Conservation (phyloP, 2,888 invertebrate species). For the Scelioninae gen. 2 region DNA sequence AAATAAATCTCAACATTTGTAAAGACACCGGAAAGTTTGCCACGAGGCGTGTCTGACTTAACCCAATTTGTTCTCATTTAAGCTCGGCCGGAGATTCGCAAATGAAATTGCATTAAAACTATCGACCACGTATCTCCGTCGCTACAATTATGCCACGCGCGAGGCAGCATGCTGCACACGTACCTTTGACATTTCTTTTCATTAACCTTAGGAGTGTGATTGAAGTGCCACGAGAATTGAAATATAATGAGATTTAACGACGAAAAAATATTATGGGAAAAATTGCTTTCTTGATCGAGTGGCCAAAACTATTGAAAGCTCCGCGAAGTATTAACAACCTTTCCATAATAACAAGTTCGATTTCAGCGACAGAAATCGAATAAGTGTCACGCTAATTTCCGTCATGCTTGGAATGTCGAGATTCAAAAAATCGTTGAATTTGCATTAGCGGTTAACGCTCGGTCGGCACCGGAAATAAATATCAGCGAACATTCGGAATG, state of each 20-base stretch:
- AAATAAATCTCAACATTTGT: conserved; percentile 55
- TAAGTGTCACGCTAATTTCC: too few species aligned
- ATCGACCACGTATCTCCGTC: conserved; percentile 54
- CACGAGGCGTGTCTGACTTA: conserved; percentile 60
- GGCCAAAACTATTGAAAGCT: background rate
- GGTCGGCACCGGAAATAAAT: conserved; percentile 37
- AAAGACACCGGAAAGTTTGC: conserved; percentile 52
- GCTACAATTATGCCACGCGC: conserved; percentile 60
- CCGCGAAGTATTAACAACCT: conserved; percentile 14
- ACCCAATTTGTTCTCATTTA: conserved; percentile 67
- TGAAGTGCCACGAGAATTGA: conserved; percentile 57
- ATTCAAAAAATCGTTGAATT: conserved; percentile 14
- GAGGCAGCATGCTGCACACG: conserved; percentile 54
- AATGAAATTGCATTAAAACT: conserved; percentile 69
- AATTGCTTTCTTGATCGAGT: conserved; percentile 49
- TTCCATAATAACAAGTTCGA: conserved; percentile 24
- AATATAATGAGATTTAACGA: conserved; percentile 54
- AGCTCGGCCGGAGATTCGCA: conserved; percentile 65
- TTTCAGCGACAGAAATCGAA: background rate
- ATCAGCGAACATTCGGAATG: conserved; percentile 25
- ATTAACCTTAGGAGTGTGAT: conserved; percentile 49
- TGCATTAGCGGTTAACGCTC: conserved; percentile 27
- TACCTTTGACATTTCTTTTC: conserved; percentile 60
- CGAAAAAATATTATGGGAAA: conserved; percentile 34
- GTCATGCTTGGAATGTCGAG: background rate